phyloP scores from a whole-genome alignment of 1,140 invertebrate species.

The Zophobas morio region DNA sequence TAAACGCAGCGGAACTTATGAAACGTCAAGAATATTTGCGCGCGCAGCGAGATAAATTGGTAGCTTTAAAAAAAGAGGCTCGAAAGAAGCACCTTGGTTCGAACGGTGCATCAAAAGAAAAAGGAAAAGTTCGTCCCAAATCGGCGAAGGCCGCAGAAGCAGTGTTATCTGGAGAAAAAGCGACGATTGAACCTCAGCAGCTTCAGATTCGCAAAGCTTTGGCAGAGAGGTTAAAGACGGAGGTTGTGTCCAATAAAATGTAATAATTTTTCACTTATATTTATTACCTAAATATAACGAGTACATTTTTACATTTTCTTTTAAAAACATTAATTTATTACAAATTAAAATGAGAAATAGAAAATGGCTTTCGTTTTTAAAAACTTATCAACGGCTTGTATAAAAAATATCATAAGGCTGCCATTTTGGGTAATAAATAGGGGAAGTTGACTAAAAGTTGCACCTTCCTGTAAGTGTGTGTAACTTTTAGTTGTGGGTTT shows the following conservation, averaged over 20 bases:
- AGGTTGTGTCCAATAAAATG: slow-evolving; percentile 73
- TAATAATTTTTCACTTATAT: slow-evolving; percentile 61
- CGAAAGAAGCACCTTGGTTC: slow-evolving; percentile 83
- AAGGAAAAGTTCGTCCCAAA: slow-evolving; percentile 71
- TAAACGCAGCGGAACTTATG: slow-evolving; percentile 78
- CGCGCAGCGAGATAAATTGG: slow-evolving; percentile 89
- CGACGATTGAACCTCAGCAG: slow-evolving; percentile 71
- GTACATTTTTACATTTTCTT: slow-evolving; percentile 66
- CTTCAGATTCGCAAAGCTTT: slow-evolving; percentile 85
- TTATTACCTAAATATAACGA: slow-evolving; percentile 68
- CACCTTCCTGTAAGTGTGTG: slow-evolving; percentile 31
- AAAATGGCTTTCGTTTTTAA: slow-evolving; percentile 59
- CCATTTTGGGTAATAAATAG: slow-evolving; percentile 56
- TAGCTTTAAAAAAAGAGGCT: slow-evolving; percentile 89
- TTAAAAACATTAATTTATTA: slow-evolving; percentile 63
- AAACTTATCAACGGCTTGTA: slow-evolving; percentile 56
- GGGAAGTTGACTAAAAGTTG: slow-evolving; percentile 45
- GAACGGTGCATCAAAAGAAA: slow-evolving; percentile 65
- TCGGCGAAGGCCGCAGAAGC: slow-evolving; percentile 80
- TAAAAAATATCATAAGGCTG: slow-evolving; percentile 62
- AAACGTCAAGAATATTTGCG: slow-evolving; percentile 88
- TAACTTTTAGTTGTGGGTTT: slow-evolving; percentile 41
- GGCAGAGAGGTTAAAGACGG: slow-evolving; percentile 85
- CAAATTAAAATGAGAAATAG: slow-evolving; percentile 59
- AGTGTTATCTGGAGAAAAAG: slow-evolving; percentile 69